A percentile compares a stretch with the other conserved stretches of the same genome.
Conservation (phyloP, 1,140 invertebrate genomes). For the Dreissena rostriformis region DNA sequence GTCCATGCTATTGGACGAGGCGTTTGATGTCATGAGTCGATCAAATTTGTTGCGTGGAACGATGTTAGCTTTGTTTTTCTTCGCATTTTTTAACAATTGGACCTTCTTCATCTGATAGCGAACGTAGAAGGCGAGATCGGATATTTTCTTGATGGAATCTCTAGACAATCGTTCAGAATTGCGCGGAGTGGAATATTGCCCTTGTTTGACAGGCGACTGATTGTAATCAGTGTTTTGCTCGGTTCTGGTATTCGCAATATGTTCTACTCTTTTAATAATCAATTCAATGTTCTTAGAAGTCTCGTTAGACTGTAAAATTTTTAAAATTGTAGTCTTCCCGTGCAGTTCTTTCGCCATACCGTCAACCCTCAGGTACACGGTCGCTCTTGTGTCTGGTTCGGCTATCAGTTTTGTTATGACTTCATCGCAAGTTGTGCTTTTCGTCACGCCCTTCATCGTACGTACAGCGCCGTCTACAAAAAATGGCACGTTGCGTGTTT, state of each 20-base stretch:
- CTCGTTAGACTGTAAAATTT: conserved; percentile 24
- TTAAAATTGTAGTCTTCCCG: conserved; percentile 37
- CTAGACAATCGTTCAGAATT: not conserved
- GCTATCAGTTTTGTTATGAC: conserved; percentile 39
- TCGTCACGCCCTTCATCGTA: conserved; percentile 31
- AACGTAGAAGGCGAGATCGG: conserved; percentile 43
- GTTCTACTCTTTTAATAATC: conserved; percentile 10
- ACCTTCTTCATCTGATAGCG: conserved; percentile 43
- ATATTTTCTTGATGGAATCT: conserved; percentile 38
- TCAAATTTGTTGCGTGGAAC: conserved; percentile 13
- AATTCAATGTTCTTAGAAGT: conserved; percentile 17
- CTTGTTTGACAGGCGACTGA: not conserved
- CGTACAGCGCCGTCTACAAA: conserved; percentile 12
- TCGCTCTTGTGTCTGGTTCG: not conserved
- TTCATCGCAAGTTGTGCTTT: conserved; percentile 39
- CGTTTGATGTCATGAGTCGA: conserved; percentile 16
- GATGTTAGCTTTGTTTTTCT: not conserved
- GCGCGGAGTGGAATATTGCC: conserved; percentile 4
- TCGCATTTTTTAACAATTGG: not conserved
- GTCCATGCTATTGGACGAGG: conserved; percentile 43
- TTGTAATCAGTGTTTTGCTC: not conserved
- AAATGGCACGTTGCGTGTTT: conserved; percentile 35
- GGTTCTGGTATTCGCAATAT: conserved; percentile 1
- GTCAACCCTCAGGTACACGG: conserved; percentile 32
- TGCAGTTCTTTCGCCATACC: conserved; percentile 38